Conservation (phyloP, 1,140 invertebrate species). For the Aphelenchoides besseyi region DNA sequence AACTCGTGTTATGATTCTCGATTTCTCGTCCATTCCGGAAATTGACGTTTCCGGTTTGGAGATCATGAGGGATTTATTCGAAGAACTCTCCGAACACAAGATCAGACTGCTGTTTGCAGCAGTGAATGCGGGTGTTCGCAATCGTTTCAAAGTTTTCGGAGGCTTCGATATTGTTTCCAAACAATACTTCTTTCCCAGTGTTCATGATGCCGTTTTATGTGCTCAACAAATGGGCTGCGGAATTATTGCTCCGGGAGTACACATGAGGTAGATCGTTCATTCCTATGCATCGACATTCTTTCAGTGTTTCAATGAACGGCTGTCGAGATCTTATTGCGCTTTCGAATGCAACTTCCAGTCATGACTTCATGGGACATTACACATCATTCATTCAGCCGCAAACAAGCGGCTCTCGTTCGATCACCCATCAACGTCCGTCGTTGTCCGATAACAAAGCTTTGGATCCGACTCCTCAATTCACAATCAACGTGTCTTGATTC, state of each 20-base stretch:
- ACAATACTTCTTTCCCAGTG: conserved; percentile 47
- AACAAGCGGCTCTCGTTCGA: background rate
- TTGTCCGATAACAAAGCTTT: background rate
- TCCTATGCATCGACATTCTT: conserved; percentile 23
- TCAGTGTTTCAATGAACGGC: conserved; percentile 49
- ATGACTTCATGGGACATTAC: conserved; percentile 25
- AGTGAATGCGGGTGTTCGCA: conserved; percentile 44
- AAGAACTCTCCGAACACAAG: conserved; percentile 39
- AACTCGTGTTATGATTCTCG: conserved; percentile 45
- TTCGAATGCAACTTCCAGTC: conserved; percentile 49
- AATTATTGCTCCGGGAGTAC: conserved; percentile 45
- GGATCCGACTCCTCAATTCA: background rate
- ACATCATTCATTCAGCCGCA: background rate
- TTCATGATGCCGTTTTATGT: conserved; percentile 48
- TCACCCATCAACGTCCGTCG: background rate
- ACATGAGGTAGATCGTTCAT: conserved; percentile 40
- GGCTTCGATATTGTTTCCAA: conserved; percentile 47
- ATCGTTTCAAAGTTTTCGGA: conserved; percentile 32
- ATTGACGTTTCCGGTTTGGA: conserved; percentile 37
- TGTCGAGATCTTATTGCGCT: conserved; percentile 49
- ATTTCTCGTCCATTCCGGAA: conserved; percentile 44
- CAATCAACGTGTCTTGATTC: background rate
- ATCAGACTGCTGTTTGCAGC: conserved; percentile 40
- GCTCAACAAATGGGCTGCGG: conserved; percentile 47
- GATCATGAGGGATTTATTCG: conserved; percentile 44